Percentiles rank a stretch among this genome's conserved stretches.
Evolutionary conservation across 2,113 vertebrate species (phyloP).

Genomic region (Myotis davidii): DNA sequence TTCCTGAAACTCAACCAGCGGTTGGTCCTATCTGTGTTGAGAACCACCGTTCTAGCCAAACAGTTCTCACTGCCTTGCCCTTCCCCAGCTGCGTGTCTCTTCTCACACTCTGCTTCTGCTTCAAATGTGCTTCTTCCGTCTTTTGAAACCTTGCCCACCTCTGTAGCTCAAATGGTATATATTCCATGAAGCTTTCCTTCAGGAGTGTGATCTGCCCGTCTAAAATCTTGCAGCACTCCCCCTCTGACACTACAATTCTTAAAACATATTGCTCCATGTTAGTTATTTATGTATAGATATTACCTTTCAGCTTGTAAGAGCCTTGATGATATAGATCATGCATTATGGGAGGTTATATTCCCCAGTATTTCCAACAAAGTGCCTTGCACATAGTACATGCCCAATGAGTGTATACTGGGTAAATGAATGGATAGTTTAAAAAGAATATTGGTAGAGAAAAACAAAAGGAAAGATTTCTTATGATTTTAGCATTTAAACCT

Average conservation of each 20-base stretch:
- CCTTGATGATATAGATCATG: neutral
- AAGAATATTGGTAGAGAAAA: constrained; percentile 43
- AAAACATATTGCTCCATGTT: neutral
- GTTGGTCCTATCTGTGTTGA: too few relatives aligned
- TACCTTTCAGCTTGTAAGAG: neutral
- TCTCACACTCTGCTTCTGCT: neutral
- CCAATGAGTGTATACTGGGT: neutral
- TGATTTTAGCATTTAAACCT: constrained; percentile 36
- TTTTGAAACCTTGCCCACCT: constrained; percentile 23
- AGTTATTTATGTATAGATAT: neutral
- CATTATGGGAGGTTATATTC: neutral
- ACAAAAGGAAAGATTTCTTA: constrained; percentile 33
- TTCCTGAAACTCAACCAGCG: neutral
- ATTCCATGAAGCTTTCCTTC: neutral
- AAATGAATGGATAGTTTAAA: neutral
- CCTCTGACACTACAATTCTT: neutral
- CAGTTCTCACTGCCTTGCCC: neutral
- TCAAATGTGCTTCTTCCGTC: neutral
- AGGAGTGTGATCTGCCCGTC: neutral
- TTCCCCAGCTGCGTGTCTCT: neutral
- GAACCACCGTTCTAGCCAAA: neutral
- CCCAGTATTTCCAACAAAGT: neutral
- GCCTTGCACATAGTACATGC: neutral
- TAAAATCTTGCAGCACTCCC: neutral
- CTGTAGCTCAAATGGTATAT: neutral